Evolutionary conservation across 2,797 vertebrate species (phyloP), one percentile per base, ranked within the genome.

Genomic region (Rhinoraja longicauda): DNA sequence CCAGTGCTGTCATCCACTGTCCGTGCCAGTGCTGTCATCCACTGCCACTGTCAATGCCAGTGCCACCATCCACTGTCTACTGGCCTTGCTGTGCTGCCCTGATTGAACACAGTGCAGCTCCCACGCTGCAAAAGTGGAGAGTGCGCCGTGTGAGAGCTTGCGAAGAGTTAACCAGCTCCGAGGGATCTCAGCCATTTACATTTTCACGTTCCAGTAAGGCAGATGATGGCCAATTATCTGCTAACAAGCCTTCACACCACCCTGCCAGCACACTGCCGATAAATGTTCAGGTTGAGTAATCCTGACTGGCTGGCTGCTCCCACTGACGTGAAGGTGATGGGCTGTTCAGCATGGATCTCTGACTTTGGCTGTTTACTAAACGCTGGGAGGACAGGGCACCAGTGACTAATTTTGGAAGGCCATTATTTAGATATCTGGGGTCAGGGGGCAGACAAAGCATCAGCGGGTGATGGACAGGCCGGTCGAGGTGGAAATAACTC

Each of bases 391-490:
- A 90, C 36, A 32, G 36, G 72, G 72, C 67, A 75, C 45, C 32
- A 75, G 70, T 3, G 53, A 92, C 70, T 92, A 57, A 75, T 93
- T 94, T 94, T 93, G 39, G 93, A 94, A 93, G 94, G 93, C 95
- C 94, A 96, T 96, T 95, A 94, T 94, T 94, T 94, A 95, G 95
- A 94, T 93, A 93, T 67, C 93, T 93, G 0, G 93, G 93, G 94
- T 94, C 95, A 94, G 93, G 93, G 36, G 39, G 29, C 62, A 93
- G 70, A 94, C 93, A 93, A 93, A 92, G 8, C 45, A 57, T 93
- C 92, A 91, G 64, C 94, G 94, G 95, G 94, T 93, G 93, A 93
- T 94, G 94, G 94, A 78, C 94, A 95, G 93, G 94, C 94, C 93
- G 93, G 93, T 84, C 93, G 94, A 94, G 94, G 94, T 95, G 93